phyloP scores from a whole-genome alignment of 2,888 invertebrate species.

The Camponotus fellah region DNA sequence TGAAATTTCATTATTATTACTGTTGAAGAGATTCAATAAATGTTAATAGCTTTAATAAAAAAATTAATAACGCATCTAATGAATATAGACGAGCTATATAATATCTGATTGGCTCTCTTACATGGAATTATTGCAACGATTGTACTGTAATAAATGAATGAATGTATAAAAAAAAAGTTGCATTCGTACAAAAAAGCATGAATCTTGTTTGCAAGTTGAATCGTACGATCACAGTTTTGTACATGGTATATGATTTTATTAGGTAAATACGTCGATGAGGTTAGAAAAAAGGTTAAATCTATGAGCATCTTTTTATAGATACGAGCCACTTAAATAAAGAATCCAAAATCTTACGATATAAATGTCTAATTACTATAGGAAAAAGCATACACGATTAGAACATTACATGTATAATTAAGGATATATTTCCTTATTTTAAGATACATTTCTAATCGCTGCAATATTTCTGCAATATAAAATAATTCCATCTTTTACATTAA shows the following conservation, averaged over 20 bases:
- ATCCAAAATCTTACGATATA: not conserved
- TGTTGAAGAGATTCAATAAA: not conserved
- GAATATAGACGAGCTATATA: not conserved
- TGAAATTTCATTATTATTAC: not conserved
- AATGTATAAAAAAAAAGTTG: not conserved
- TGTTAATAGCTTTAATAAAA: not conserved
- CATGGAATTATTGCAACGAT: constrained; percentile 12
- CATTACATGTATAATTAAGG: not conserved
- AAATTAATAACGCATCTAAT: not conserved
- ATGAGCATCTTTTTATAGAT: not conserved
- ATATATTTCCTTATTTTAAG: not conserved
- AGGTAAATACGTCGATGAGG: not conserved
- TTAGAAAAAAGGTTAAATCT: constrained; percentile 3
- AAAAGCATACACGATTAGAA: not conserved
- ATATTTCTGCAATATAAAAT: not conserved
- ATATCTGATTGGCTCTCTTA: not conserved
- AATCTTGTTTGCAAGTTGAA: constrained; percentile 14
- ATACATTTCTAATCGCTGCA: not conserved
- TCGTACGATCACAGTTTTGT: not conserved
- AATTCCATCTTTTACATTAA: not conserved
- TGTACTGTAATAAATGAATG: constrained; percentile 7
- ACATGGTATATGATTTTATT: constrained; percentile 7
- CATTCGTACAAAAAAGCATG: not conserved
- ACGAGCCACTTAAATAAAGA: not conserved
- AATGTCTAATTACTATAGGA: not conserved